A percentile compares a stretch with the other conserved stretches of the same genome.
Evolutionary conservation across 2,888 invertebrate species (phyloP).

Genomic region (Acanthosepion pharaonis): DNA sequence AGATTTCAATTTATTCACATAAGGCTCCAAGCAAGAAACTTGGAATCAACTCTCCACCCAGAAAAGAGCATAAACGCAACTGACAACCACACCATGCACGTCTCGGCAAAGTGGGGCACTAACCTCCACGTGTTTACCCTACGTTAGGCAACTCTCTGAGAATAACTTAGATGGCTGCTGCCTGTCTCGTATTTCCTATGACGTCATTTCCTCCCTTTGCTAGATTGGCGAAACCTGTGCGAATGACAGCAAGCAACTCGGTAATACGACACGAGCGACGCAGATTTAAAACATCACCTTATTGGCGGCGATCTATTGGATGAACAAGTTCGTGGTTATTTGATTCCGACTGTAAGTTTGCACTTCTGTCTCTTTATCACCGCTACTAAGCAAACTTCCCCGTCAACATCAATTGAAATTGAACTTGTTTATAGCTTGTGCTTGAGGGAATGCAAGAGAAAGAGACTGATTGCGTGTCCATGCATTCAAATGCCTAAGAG

Average conservation of each 20-base stretch:
- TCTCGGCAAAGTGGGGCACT: neutral
- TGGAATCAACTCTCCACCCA: no score
- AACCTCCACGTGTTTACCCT: neutral
- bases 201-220: neutral
- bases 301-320: neutral
- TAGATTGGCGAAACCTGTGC: neutral
- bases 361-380: neutral
- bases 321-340: neutral
- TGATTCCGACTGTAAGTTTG: neutral
- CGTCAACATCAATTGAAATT: neutral
- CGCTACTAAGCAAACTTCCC: neutral
- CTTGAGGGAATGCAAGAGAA: neutral
- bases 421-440: neutral
- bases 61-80: no score
- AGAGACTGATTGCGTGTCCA: neutral
- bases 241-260: neutral
- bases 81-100: no score
- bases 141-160: neutral
- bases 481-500: no score
- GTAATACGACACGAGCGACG: neutral
- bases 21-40: no score
- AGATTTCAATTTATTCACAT: no score
- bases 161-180: constrained; percentile 33
- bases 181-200: constrained; percentile 9
- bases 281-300: neutral